A percentile compares a stretch with the other conserved stretches of the same genome.
phyloP scores from a whole-genome alignment of 1,140 invertebrate genomes.

The Saccostrea glomerata region DNA sequence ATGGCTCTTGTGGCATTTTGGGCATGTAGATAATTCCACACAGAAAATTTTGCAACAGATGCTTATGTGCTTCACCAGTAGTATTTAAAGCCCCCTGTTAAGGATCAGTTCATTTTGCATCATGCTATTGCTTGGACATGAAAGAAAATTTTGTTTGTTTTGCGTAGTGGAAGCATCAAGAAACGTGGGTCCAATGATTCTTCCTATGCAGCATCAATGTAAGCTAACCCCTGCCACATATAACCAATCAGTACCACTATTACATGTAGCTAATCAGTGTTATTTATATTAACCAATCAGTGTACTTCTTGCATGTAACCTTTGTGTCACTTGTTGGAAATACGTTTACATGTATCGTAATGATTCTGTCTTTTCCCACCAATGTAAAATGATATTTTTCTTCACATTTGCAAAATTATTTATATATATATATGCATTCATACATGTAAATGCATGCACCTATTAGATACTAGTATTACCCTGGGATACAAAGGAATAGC shows the following conservation, averaged over 20 bases:
- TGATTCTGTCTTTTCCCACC: constrained; percentile 9
- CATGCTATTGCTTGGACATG: constrained; percentile 33
- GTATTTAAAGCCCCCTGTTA: not conserved
- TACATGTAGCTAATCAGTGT: constrained; percentile 36
- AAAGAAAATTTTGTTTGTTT: constrained; percentile 44
- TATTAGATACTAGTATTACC: constrained; percentile 2
- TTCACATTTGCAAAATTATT: not conserved
- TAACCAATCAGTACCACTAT: constrained; percentile 21
- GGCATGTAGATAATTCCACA: not conserved
- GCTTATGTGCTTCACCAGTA: not conserved
- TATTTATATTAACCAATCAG: not conserved
- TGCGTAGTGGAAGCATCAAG: constrained; percentile 68
- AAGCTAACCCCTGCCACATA: constrained; percentile 45
- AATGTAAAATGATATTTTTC: not conserved
- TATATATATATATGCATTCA: not conserved
- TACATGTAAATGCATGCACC: constrained; percentile 5
- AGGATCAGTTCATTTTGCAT: not conserved
- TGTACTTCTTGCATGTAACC: constrained; percentile 8
- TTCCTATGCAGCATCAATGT: constrained; percentile 56
- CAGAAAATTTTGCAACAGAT: not conserved
- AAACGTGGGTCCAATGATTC: constrained; percentile 68
- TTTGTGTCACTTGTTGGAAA: constrained; percentile 36
- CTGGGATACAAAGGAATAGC: not conserved
- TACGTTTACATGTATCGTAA: constrained; percentile 44
- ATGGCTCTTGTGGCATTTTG: not conserved